Percentiles rank a stretch among this genome's conserved stretches.
Evolutionary conservation across 2,888 invertebrate genomes (phyloP).

Genomic region (Chloroclysta siterata): DNA sequence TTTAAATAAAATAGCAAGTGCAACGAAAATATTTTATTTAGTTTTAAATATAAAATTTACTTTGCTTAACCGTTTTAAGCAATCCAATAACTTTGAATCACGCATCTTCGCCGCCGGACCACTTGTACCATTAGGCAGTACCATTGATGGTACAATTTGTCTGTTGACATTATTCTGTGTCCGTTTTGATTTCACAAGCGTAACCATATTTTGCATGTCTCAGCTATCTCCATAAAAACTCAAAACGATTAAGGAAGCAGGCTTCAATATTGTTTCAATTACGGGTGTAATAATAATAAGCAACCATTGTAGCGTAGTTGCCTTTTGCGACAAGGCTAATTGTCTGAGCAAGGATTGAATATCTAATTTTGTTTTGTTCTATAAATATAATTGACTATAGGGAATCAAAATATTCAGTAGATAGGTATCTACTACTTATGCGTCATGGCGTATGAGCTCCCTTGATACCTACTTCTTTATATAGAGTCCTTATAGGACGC

Average conservation of each 20-base stretch:
- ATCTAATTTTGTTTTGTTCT: conserved; percentile 46
- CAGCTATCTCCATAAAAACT: background rate
- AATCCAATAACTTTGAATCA: no score
- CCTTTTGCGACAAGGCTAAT: conserved; percentile 60
- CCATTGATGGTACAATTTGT: no score
- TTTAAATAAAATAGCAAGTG: no score
- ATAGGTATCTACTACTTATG: conserved; percentile 22
- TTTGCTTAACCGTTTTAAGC: no score
- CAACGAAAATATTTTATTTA: no score
- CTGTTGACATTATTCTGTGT: no score
- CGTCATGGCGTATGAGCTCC: background rate
- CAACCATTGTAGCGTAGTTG: conserved; percentile 18
- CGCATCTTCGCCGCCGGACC: no score
- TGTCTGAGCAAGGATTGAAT: conserved; percentile 50
- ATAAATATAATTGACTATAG: conserved; percentile 41
- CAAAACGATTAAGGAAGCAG: conserved; percentile 13
- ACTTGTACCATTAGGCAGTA: no score
- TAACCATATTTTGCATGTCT: background rate
- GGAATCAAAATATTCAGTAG: conserved; percentile 32
- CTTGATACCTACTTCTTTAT: no score
- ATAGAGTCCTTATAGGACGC: no score
- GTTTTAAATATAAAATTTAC: no score
- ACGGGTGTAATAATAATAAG: conserved; percentile 35
- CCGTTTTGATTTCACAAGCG: background rate
- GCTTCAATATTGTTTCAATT: conserved; percentile 32